Base-by-base conservation (phyloP, 1,140 invertebrate species). In the Anadara kagoshimensis region DNA sequence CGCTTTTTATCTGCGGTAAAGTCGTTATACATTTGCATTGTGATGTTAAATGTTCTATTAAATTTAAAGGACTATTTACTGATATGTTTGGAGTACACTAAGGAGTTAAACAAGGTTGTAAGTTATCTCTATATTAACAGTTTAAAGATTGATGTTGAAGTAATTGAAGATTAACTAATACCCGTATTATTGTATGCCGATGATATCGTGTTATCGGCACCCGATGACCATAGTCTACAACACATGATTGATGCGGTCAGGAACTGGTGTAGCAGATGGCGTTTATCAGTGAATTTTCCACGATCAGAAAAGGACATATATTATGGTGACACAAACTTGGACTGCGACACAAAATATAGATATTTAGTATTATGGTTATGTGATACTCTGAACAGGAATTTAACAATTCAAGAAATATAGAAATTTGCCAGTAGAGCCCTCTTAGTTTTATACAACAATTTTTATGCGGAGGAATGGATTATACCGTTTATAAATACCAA, bases 91-190 rank as follows among this genome's bases (percentile, higher is more conserved):
- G 41, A 10, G 66, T 69, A 11, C 8, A n/a, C 45, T 58, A 20
- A 20, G 66, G 45, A 5, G 66, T 69, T 20, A 58, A 69, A 59
- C 56, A 69, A 59, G 66, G 66, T 1, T 69, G 66, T 36, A 69
- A 36, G 36, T 45, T 69, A 59, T 69, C 66, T 5, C 66, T 56
- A 69, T 44, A 69, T 69, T 22, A 10, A 20, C 12, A 16, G 12
- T 3, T 53, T 49, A 29, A 47, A 58, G 24, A 20, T 36, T 3
- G 57, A 45, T n/a, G n/a, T n/a, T n/a, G n/a, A n/a, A 7, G 26
- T 36, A 11, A 24, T 36, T 11, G 22, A 41, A 2, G 53, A 62
- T 51, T n/a, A n/a, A 18, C 18, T 45, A 1, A 8, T 69, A 1
- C 22, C 44, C 14, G 49, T 62, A 20, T 53, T 69, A 47, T 26